phyloP scores from a whole-genome alignment of 2,888 invertebrate genomes.

The Gerosis bhagava region DNA sequence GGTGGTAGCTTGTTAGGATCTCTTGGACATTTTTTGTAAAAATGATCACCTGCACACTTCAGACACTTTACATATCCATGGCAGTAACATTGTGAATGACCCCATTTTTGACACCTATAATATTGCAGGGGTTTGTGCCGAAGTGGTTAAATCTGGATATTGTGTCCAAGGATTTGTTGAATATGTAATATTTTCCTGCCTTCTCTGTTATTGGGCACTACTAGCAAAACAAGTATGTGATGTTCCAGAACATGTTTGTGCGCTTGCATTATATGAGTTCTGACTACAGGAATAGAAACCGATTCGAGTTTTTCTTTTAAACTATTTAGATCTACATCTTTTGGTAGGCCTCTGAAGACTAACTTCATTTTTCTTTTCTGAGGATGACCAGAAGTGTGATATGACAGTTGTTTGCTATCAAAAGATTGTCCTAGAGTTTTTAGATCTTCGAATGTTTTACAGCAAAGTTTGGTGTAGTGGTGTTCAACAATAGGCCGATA shows the following conservation, averaged over 20 bases:
- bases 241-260: too few relatives aligned
- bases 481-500: conserved; percentile 40
- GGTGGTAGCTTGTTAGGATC: conserved; percentile 40
- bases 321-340: conserved; percentile 40
- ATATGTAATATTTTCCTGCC: conserved; percentile 47
- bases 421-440: conserved; percentile 48
- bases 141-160: conserved; percentile 54
- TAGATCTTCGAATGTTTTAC: conserved; percentile 46
- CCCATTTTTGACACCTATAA: conserved; percentile 65
- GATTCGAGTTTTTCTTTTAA: conserved; percentile 47
- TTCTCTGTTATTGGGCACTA: conserved; percentile 47
- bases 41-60: conserved; percentile 62
- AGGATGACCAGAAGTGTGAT: conserved; percentile 57
- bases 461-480: conserved; percentile 46
- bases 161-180: conserved; percentile 42
- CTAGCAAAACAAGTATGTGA: conserved; percentile 44
- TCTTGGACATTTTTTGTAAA: conserved; percentile 49
- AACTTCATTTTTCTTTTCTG: conserved; percentile 54
- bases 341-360: conserved; percentile 54
- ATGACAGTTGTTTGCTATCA: conserved; percentile 49
- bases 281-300: conserved; percentile 48
- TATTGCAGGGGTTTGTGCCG: conserved; percentile 53
- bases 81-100: conserved; percentile 62
- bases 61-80: conserved; percentile 55
- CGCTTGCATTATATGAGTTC: conserved; percentile 59